Evolutionary conservation across 2,888 invertebrate genomes (phyloP), one percentile per base, ranked within the genome.

Genomic region (Hydroisotoma schaefferi): DNA sequence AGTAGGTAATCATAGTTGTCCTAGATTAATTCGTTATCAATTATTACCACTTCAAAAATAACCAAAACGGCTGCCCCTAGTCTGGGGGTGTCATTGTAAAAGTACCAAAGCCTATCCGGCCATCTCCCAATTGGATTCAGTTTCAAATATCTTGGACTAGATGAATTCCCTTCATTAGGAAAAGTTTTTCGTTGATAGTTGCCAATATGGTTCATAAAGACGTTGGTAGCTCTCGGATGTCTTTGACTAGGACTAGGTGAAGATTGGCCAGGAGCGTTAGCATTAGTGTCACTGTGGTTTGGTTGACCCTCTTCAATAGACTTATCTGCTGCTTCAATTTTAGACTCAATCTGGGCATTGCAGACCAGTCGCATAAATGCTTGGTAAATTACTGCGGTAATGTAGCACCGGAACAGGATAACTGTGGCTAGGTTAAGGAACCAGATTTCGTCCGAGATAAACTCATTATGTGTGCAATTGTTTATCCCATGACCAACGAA

Each of bases 381-480:
- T 52, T 66, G 66, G 25, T 40, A 49, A n/a, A 58, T 33, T 15
- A 66, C 58, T n/a, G 43, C 23, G 10, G 58, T 66, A 18, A 66
- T 33, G 27, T 66, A 66, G 2, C 51, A 37, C 25, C 63, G 63
- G n/a, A 62, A 55, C 1, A 66, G 38, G 43, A 66, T 57, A 27
- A 66, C 54, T 18, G 38, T 44, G 22, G 58, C 55, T 18, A 63
- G 12, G 26, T 63, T 63, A 10, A 55, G 22, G 29, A 66, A 63
- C 66, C 66, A 66, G n/a, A 60, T 15, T 54, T 66, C 66, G 46
- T 63, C 63, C 6, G 63, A 59, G 6, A 63, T 59, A 23, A 58
- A 40, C 6, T 27, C 38, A 26, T 58, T 44, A 2, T 27, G 55
- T 1, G 63, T 52, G 43, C 55, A 44, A 28, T 58, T 60, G n/a